A percentile compares a stretch with the other conserved stretches of the same genome.
These are phyloP conservation scores for Probosciger aterrimus DNA, from an alignment of 2,113 vertebrate genomes.

Conservation along the genomic window DNA sequence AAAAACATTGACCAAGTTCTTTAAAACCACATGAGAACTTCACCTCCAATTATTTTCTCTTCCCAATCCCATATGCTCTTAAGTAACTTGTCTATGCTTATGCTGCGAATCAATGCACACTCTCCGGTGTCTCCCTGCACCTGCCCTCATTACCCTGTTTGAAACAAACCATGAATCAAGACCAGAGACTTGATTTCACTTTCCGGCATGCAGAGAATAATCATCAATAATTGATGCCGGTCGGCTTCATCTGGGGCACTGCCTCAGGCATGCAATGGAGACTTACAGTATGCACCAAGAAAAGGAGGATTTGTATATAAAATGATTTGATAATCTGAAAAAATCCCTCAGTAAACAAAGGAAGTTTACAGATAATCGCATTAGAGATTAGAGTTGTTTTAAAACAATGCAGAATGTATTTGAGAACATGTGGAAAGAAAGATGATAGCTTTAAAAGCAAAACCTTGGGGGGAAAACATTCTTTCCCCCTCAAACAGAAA, in stretches of 20 bases:
- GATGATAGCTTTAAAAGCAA: not conserved
- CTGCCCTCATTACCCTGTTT: not conserved
- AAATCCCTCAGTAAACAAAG: conserved; percentile 58
- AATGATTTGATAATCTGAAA: conserved; percentile 38
- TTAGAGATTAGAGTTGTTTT: conserved; percentile 56
- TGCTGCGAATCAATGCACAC: not conserved
- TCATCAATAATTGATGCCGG: not conserved
- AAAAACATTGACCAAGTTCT: not conserved
- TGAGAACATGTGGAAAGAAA: not conserved
- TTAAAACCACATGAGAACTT: not conserved
- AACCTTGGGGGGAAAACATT: not conserved
- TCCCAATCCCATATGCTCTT: accelerated
- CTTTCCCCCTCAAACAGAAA: not conserved
- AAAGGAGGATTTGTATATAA: conserved; percentile 16
- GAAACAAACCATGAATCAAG: not conserved
- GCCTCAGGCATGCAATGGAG: not conserved
- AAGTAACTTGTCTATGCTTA: not conserved
- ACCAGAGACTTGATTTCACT: not conserved
- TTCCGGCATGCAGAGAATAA: not conserved
- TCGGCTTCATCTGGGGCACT: not conserved
- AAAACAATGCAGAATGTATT: conserved; percentile 44
- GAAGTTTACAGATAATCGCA: conserved; percentile 44
- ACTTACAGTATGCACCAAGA: not conserved
- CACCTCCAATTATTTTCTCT: not conserved
- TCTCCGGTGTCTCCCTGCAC: accelerated